Base-by-base conservation (phyloP, 2,888 invertebrate species). In the Eueremaeus valkanovi region DNA sequence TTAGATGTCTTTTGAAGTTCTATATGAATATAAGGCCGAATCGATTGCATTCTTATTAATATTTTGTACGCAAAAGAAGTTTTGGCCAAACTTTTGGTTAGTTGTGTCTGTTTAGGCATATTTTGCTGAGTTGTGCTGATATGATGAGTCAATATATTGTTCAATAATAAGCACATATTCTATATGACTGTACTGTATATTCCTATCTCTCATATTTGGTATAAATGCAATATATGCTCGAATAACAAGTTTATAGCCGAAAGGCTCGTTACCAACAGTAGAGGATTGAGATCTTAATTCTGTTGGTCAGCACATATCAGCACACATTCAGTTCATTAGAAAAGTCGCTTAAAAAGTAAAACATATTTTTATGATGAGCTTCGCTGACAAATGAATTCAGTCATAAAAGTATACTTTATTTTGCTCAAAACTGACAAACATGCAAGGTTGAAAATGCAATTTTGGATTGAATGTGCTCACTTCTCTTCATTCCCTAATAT, bases 211-310 rank as follows among this genome's bases (percentile, higher is more conserved):
- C 21, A 29, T 18, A 63, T 63, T 33, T 33, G 63, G 18, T 33
- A 29, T 29, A 66, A 36, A 40, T 66, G 31, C 36, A 66, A 21
- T 40, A 33, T 33, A 66, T 66, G 40, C 3, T 66, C 66, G 40
- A 36, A 36, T 31, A 66, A 66, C 40, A 33, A 40, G 33, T 66
- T 24, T 18, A 40, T 66, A 1, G 66, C 66, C 66, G 58, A 66
- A 66, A 66, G 66, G 66, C 40, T 66, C 27, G 66, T 36, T 13
- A 36, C 31, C n/a, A 66, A 66, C 40, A 40, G n/a, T n/a, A 66
- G 66, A 33, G 40, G 24, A 36, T 66, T 36, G 36, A 31, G 31
- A 16, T 24, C 40, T 36, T 66, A 36, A 36, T 36, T 66, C 40
- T 36, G 33, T 66, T 8, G 36, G 31, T 66, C 66, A 66, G 33